A percentile compares a stretch with the other conserved stretches of the same genome.
phyloP scores from a whole-genome alignment of 2,797 vertebrate genomes.

The Dicrostonyx torquatus region DNA sequence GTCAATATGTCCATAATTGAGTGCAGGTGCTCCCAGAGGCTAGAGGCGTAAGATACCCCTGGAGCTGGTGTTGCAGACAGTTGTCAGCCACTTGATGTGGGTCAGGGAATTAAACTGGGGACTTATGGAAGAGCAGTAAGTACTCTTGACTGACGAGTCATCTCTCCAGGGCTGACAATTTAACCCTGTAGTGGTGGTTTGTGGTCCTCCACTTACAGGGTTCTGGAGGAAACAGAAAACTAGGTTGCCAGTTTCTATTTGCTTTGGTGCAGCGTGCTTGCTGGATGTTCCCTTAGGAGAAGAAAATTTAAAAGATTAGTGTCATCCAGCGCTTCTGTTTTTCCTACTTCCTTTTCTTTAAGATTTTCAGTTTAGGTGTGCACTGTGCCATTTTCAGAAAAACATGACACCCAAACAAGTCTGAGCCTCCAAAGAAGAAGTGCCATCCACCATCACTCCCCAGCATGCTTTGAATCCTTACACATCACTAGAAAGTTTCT shows the following conservation, averaged over 20 bases:
- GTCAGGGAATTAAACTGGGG: neutral
- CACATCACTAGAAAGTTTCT: conserved; percentile 30
- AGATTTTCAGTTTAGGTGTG: neutral
- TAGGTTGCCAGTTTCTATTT: conserved; percentile 15
- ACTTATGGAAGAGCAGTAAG: neutral
- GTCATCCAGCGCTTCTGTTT: neutral
- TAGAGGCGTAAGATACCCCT: neutral
- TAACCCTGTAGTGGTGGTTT: neutral
- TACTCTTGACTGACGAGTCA: neutral
- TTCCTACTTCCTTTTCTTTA: neutral
- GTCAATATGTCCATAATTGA: neutral
- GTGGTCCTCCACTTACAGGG: neutral
- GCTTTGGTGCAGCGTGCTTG: neutral
- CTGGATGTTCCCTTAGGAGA: neutral
- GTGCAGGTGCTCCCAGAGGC: neutral
- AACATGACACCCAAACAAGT: neutral
- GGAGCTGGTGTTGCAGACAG: no score
- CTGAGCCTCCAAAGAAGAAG: neutral
- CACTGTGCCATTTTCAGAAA: neutral
- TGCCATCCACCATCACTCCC: neutral
- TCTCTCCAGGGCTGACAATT: neutral
- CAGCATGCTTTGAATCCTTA: neutral
- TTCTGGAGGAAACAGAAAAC: neutral
- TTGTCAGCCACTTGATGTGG: neutral
- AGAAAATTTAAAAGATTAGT: conserved; percentile 4